phyloP scores from a whole-genome alignment of 2,113 vertebrate species.

The Oryzias curvinotus region DNA sequence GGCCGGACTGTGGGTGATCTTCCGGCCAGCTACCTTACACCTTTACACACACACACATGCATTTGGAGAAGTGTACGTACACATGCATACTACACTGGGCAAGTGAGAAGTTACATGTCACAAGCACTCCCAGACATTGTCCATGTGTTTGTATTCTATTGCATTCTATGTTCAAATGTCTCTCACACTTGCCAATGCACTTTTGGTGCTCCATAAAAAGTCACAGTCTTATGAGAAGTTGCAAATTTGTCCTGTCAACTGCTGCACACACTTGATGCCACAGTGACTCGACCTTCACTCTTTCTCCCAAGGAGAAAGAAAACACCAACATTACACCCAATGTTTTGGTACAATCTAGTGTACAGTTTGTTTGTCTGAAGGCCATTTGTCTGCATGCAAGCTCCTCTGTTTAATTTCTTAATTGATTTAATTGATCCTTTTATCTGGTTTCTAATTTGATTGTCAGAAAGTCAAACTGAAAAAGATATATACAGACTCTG shows the following conservation, averaged over 20 bases:
- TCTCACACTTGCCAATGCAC: constrained; percentile 76
- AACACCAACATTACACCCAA: constrained; percentile 55
- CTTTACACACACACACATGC: constrained; percentile 55
- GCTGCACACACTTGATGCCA: constrained; percentile 49
- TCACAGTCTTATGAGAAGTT: constrained; percentile 87
- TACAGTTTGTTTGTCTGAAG: constrained; percentile 9
- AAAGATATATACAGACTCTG: too few species aligned
- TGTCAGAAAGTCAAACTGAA: too few species aligned
- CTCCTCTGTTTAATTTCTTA: not conserved
- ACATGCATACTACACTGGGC: constrained; percentile 12
- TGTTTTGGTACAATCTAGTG: constrained; percentile 23
- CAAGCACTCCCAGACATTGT: constrained; percentile 1
- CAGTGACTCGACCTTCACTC: constrained; percentile 75
- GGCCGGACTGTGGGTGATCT: constrained; percentile 77
- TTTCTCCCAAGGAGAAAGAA: constrained; percentile 62
- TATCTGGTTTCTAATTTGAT: too few species aligned
- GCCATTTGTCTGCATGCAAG: not conserved
- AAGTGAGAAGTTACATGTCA: constrained; percentile 21
- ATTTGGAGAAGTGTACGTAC: constrained; percentile 31
- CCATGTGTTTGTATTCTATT: constrained; percentile 41
- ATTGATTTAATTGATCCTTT: not conserved
- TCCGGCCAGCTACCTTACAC: constrained; percentile 87
- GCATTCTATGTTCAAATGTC: constrained; percentile 51
- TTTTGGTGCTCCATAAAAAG: constrained; percentile 81
- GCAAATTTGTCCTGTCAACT: constrained; percentile 93